Percentiles rank a stretch among this genome's conserved stretches.
Conservation (phyloP, 2,888 invertebrate species). For the Heliconius charithonia region DNA sequence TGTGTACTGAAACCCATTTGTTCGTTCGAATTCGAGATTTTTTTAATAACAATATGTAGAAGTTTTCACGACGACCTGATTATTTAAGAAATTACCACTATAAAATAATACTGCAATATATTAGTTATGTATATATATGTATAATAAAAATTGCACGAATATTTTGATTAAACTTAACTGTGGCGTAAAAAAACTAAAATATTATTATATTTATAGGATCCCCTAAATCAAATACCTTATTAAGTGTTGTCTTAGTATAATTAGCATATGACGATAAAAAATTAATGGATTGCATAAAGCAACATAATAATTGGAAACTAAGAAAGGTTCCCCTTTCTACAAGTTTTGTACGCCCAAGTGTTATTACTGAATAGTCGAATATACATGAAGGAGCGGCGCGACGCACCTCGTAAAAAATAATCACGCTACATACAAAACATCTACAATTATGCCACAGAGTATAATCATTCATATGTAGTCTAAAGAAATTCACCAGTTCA, state of each 20-base stretch:
- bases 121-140: too few species aligned
- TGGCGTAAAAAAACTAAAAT: too few species aligned
- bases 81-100: too few species aligned
- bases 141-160: too few species aligned
- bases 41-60: too few species aligned
- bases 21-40: too few species aligned
- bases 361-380: conserved; percentile 7
- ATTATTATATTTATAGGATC: too few species aligned
- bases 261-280: not conserved
- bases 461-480: conserved; percentile 9
- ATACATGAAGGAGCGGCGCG: conserved; percentile 18
- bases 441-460: conserved; percentile 18
- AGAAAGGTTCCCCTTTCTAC: not conserved
- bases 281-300: not conserved
- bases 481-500: not conserved
- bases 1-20: too few species aligned
- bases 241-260: too few species aligned
- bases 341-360: not conserved
- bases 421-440: conserved; percentile 26
- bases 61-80: too few species aligned
- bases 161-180: too few species aligned
- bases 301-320: not conserved
- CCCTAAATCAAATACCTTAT: too few species aligned
- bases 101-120: not conserved
- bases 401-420: conserved; percentile 34